Base-by-base conservation (phyloP, 2,113 vertebrate species). In the Pseudorasbora parva region DNA sequence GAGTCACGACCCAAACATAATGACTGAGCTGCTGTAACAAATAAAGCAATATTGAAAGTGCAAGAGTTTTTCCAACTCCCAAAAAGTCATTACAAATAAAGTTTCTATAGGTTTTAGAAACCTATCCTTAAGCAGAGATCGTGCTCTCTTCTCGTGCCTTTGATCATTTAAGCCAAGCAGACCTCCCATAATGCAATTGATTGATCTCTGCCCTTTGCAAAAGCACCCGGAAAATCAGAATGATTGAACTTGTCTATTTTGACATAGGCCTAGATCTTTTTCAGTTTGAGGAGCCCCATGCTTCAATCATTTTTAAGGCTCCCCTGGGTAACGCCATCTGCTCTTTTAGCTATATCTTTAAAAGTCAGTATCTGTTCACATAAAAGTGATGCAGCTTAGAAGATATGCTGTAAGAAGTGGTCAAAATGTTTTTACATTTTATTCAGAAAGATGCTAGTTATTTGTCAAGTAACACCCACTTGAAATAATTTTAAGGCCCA, bases 201-300 rank as follows among this genome's bases (percentile, higher is more conserved):
- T 8, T 77, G 54, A 59, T 77, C 54, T 77, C 74, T 41, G 54
- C 33, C 6, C 54, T 41, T 21, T 76, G 30, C 21, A 59, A 59
- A 77, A 59, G 54, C 6, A 33, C 21, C 33, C 11, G 4, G 54
- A 77, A 77, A 77, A 59, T 57, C 74, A 59, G 75, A 33, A 77
- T 77, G 75, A 77, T 77, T 77, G 54, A 77, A 77, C 74, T 41
- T 77, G 74, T 57, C 74, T 57, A 77, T 41, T 57, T 59, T 59
- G 54, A 57, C 73, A 75, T 47, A 72, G 27, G 2, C 49, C 49
- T n/a, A 33, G 41, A 75, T 75, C 27, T 33, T 30, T 33, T 77
- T 57, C 33, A 0, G 30, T 77, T 57, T 21, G 30, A 77, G 74
- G 1, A 77, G 30, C 33, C 74, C 8, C 47, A 54, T 54, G 49